Evolutionary conservation across 2,888 invertebrate genomes (phyloP), one percentile per base, ranked within the genome.

Genomic region (Opisthograptis luteolata): DNA sequence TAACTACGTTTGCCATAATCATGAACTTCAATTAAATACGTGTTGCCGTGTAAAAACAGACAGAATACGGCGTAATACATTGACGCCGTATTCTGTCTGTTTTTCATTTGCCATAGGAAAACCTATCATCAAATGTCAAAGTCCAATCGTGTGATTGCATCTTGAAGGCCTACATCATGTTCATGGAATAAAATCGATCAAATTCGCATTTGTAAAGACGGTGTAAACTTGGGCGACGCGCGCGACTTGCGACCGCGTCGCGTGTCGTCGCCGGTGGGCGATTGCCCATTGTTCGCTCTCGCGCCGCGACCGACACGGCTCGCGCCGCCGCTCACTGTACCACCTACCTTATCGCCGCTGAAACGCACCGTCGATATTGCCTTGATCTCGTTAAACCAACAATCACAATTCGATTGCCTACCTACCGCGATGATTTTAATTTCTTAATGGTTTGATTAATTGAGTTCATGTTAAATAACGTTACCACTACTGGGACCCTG

Each of bases 271-370:
- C 57, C 67, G 75, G 80, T 70, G 76, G 79, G 58, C 83, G 81
- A 87, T 87, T 85, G 84, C 66, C 84, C 77, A 90, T 90, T 90
- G 89, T 90, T 84, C 78, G 61, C 36, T 72, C 66, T 69, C 81
- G 79, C 77, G 73, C 70, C 85, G 87, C 76, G 77, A 84, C 88
- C 77, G 89, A 72, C 75, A 88, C 80, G 89, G 86, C 84, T 83
- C 85, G 88, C 87, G 73, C 88, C 74, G 66, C 73, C 76, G 80
- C 78, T 64, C 68, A 70, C 76, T 80, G 74, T 74, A 67, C 84
- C 80, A 85, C 84, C 85, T 80, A 84, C 86, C 84, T 84, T 85
- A 86, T 80, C 79, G 77, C 56, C 64, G 62, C 56, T 67, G 67
- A 61, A 70, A 65, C 70, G 72, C 76, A 68, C 76, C 73, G 68